A percentile compares a stretch with the other conserved stretches of the same genome.
These are phyloP conservation scores for Trypoxylus dichotomus DNA, from an alignment of 1,140 invertebrate genomes.

Conservation along the genomic window DNA sequence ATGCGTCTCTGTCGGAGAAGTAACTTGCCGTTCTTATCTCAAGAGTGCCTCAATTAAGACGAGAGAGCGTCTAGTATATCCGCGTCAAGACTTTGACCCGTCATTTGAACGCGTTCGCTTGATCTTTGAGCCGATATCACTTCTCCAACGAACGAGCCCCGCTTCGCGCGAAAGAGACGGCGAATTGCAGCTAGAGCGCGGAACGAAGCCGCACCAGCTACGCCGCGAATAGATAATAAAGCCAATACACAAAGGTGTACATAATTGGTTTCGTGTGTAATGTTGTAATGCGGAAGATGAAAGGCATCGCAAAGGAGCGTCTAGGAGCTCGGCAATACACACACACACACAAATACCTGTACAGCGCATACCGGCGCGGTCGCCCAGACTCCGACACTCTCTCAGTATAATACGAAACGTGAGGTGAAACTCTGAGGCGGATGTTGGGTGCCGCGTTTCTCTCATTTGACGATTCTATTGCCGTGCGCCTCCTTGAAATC, in stretches of 20 bases:
- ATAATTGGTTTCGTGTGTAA: conserved; percentile 52
- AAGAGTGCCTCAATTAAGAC: too few species aligned
- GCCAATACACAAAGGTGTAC: conserved; percentile 51
- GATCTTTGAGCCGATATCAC: conserved; percentile 28
- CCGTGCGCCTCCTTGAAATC: neutral
- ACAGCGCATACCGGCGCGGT: too few species aligned
- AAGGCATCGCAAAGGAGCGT: conserved; percentile 44
- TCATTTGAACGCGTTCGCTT: conserved; percentile 30
- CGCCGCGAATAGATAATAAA: conserved; percentile 45
- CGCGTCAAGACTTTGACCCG: neutral
- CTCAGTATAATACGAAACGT: conserved; percentile 46
- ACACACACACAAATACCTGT: too few species aligned
- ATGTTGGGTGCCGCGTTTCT: neutral
- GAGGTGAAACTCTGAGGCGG: conserved; percentile 41
- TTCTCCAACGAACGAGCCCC: neutral
- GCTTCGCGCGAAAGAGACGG: neutral
- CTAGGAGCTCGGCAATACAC: neutral
- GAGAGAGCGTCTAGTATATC: neutral
- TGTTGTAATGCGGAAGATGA: conserved; percentile 51
- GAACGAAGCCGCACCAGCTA: conserved; percentile 31
- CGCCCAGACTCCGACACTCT: neutral
- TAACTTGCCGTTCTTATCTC: too few species aligned
- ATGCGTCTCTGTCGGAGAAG: too few species aligned
- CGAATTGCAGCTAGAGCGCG: neutral
- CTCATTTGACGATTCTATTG: neutral